Conservation (phyloP, 2,113 vertebrate genomes). For the Sardina pilchardus region DNA sequence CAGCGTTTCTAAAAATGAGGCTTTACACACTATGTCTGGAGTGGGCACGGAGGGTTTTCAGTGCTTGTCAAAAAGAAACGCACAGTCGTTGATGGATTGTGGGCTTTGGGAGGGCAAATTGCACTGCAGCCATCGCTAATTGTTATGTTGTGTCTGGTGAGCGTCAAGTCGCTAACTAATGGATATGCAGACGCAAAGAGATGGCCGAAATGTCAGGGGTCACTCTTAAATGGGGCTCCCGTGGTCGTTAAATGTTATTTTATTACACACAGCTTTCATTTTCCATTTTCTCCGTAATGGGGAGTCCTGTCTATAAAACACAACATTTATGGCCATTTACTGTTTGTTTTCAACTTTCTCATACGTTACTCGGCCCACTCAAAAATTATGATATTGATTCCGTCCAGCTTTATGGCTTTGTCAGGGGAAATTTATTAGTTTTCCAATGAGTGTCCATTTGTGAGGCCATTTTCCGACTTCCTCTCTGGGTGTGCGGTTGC, state of each 20-base stretch:
- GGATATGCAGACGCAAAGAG: slow-evolving; percentile 47
- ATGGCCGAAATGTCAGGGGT: slow-evolving; percentile 53
- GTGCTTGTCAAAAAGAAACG: background rate
- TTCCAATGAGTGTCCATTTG: slow-evolving; percentile 62
- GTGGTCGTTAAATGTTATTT: slow-evolving; percentile 62
- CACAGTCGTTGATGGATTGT: background rate
- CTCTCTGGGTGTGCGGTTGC: slow-evolving; percentile 48
- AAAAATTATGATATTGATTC: slow-evolving; percentile 72
- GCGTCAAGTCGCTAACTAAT: background rate
- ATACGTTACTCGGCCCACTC: slow-evolving; percentile 61
- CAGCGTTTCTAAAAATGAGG: background rate
- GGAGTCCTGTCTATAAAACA: slow-evolving; percentile 54
- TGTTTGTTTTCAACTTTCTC: slow-evolving; percentile 63
- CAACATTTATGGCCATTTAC: slow-evolving; percentile 62
- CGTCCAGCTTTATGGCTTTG: slow-evolving; percentile 58
- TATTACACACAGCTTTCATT: slow-evolving; percentile 66
- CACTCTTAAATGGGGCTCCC: slow-evolving; percentile 59
- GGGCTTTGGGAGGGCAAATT: background rate
- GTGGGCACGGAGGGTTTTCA: background rate
- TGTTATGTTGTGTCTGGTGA: slow-evolving; percentile 3
- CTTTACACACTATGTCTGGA: background rate
- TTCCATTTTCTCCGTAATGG: slow-evolving; percentile 69
- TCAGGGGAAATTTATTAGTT: slow-evolving; percentile 66
- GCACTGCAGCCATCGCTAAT: background rate
- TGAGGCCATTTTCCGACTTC: slow-evolving; percentile 61